These are phyloP conservation scores for Gallinago paraguaiae DNA, from an alignment of 2,113 vertebrate genomes.

Conservation along the genomic window DNA sequence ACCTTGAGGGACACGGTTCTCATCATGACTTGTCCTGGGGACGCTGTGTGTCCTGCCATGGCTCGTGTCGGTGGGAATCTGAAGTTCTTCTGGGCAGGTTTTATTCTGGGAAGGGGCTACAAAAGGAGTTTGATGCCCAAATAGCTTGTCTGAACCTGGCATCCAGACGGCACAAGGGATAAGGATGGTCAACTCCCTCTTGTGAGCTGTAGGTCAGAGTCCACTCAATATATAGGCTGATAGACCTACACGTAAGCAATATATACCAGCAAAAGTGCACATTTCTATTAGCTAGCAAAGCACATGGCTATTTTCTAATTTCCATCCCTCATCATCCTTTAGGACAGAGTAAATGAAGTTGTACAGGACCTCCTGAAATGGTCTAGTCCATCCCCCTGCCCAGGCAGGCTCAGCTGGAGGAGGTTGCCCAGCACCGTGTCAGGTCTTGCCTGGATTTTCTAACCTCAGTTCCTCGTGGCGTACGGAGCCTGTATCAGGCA, in stretches of 20 bases:
- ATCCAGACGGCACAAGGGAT: too few species aligned
- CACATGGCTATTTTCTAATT: background rate
- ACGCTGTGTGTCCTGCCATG: accelerated
- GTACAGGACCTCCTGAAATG: background rate
- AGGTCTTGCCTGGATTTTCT: background rate
- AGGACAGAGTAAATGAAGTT: too few species aligned
- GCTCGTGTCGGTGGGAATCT: background rate
- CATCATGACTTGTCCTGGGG: background rate
- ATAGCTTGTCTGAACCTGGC: background rate
- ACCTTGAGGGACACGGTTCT: background rate
- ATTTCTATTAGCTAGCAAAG: background rate
- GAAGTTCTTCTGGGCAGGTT: background rate
- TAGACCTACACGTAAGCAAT: accelerated
- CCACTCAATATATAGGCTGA: background rate
- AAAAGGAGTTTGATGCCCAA: background rate
- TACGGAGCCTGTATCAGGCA: too few species aligned
- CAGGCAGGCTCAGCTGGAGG: background rate
- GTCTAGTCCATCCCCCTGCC: accelerated
- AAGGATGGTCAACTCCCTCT: background rate
- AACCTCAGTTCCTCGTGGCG: background rate
- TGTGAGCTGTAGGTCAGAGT: background rate
- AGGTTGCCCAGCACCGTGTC: background rate
- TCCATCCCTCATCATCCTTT: background rate
- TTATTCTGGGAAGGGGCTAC: background rate
- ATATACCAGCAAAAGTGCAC: background rate